A percentile compares a stretch with the other conserved stretches of the same genome.
Conservation (phyloP, 2,797 vertebrate species). For the Nasua narica region DNA sequence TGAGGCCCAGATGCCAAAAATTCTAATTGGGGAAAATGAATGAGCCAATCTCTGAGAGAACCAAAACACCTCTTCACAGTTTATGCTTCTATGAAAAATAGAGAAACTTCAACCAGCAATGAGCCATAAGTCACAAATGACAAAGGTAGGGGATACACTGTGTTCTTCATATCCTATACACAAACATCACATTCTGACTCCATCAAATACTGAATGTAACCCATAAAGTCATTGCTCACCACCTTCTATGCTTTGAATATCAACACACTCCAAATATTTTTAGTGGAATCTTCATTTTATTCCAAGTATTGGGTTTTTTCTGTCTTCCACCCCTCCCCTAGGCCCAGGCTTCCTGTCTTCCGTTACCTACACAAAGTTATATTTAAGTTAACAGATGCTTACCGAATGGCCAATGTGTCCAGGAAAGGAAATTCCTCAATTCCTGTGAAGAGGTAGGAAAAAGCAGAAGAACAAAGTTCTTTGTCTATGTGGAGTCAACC, state of each 20-base stretch:
- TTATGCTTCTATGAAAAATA: constrained; percentile 1
- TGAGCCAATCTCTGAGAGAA: neutral
- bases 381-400: neutral
- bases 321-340: rapidly evolving
- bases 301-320: neutral
- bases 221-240: neutral
- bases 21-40: neutral
- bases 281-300: neutral
- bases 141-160: neutral
- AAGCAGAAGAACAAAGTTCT: neutral
- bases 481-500: neutral
- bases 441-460: neutral
- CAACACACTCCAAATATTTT: neutral
- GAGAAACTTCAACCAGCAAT: neutral
- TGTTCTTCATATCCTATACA: neutral
- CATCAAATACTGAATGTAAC: neutral
- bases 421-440: neutral
- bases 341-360: neutral
- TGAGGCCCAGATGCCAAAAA: neutral
- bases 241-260: neutral
- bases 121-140: constrained; percentile 13
- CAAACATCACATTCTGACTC: neutral
- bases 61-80: neutral
- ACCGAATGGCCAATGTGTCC: neutral
- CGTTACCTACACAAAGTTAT: neutral